Percentiles rank a stretch among this genome's conserved stretches.
Conservation (phyloP, 2,797 vertebrate species). For the Lithobates pipiens region DNA sequence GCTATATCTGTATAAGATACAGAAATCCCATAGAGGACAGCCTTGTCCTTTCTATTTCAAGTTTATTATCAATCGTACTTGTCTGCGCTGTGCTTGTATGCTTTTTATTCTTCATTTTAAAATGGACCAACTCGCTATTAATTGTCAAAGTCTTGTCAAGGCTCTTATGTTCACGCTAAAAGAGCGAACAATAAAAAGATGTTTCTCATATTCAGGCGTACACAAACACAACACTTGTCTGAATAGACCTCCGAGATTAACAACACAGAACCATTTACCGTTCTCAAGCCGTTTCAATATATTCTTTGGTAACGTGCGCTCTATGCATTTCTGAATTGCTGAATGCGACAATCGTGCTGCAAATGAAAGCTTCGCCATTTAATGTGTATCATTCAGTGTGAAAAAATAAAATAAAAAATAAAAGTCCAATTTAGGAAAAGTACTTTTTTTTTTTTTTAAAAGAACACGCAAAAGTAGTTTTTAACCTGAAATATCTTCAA, state of each 20-base stretch:
- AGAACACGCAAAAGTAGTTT: background rate
- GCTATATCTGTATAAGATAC: too few relatives aligned
- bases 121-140: background rate
- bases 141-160: background rate
- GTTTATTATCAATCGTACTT: too few relatives aligned
- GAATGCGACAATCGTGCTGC: background rate
- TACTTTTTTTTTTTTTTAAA: too few relatives aligned
- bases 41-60: background rate
- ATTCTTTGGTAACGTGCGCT: background rate
- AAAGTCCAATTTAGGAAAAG: background rate
- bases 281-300: background rate
- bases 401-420: too few relatives aligned
- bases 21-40: background rate
- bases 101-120: slow-evolving; percentile 4
- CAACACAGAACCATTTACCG: background rate
- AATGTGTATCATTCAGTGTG: background rate
- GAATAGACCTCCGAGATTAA: background rate
- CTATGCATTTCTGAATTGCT: background rate
- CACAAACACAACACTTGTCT: background rate
- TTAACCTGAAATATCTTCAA: background rate
- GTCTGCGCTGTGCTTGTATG: background rate
- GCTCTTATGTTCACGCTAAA: background rate
- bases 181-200: background rate
- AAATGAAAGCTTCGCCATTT: slow-evolving; percentile 8
- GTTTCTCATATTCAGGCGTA: background rate